phyloP scores from a whole-genome alignment of 2,888 invertebrate species.

The Clostera curtula region DNA sequence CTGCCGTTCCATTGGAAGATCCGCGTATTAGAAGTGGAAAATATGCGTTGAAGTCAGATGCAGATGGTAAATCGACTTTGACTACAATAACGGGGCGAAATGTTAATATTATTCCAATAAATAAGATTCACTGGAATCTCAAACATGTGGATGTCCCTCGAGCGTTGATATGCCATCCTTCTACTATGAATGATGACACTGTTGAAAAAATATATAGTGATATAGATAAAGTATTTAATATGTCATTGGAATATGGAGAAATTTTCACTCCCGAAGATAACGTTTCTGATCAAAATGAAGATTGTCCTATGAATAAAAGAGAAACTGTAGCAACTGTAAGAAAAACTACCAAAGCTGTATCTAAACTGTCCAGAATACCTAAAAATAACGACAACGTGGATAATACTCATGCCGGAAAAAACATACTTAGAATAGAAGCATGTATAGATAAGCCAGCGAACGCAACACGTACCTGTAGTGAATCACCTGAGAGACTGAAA shows the following conservation, averaged over 20 bases:
- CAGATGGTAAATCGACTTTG: slow-evolving; percentile 28
- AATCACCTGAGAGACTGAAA: background rate
- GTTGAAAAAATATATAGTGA: slow-evolving; percentile 34
- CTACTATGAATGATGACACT: slow-evolving; percentile 19
- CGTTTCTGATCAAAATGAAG: slow-evolving; percentile 3
- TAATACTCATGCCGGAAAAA: too few relatives aligned
- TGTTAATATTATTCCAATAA: slow-evolving; percentile 34
- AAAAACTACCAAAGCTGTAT: too few relatives aligned
- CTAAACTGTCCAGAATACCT: slow-evolving; percentile 31
- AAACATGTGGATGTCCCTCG: slow-evolving; percentile 30
- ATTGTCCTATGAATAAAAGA: too few relatives aligned
- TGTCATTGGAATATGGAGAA: slow-evolving; percentile 38
- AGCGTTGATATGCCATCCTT: slow-evolving; percentile 26
- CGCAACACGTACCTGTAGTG: too few relatives aligned
- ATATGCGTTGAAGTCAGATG: slow-evolving; percentile 32
- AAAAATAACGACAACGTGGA: too few relatives aligned
- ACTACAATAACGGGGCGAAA: slow-evolving; percentile 30
- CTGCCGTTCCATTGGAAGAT: slow-evolving; percentile 39
- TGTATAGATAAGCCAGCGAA: too few relatives aligned
- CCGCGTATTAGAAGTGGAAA: slow-evolving; percentile 45
- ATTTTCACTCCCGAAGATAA: slow-evolving; percentile 15
- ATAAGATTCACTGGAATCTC: slow-evolving; percentile 33
- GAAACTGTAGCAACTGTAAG: too few relatives aligned
- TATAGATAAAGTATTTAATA: slow-evolving; percentile 28
- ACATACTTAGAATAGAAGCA: too few relatives aligned